Conservation (phyloP, 2,113 vertebrate genomes). For the Sylvietta virens region DNA sequence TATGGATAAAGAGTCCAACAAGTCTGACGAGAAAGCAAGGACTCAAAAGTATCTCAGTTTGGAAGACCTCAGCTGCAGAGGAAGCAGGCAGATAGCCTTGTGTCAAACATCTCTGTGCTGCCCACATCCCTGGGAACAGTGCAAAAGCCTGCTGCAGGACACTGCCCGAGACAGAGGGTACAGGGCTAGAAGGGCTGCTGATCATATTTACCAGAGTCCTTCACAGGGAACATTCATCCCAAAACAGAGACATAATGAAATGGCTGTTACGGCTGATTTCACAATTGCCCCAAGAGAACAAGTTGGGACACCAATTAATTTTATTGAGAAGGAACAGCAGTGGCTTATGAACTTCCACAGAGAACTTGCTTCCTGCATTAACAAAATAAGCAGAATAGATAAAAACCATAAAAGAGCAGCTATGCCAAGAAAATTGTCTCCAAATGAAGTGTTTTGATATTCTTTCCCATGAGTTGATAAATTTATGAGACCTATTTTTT, state of each 20-base stretch:
- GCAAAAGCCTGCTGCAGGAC: not conserved
- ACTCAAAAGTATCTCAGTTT: not conserved
- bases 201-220: not conserved
- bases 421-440: not conserved
- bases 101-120: accelerated
- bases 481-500: not conserved
- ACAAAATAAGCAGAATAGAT: not conserved
- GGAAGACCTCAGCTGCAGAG: not conserved
- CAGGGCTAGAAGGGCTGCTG: not conserved
- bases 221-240: not conserved
- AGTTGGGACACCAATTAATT: not conserved
- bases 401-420: not conserved
- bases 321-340: not conserved
- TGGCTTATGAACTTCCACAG: not conserved
- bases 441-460: not conserved
- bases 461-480: not conserved
- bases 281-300: not conserved
- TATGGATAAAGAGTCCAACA: not conserved
- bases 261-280: not conserved
- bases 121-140: not conserved
- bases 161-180: not conserved
- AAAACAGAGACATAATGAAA: not conserved
- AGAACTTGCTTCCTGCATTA: not conserved
- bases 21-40: not conserved
- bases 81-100: not conserved